Percentiles rank a stretch among this genome's conserved stretches.
Evolutionary conservation across 2,113 vertebrate genomes (phyloP).

Genomic region (Pungitius pungitius): DNA sequence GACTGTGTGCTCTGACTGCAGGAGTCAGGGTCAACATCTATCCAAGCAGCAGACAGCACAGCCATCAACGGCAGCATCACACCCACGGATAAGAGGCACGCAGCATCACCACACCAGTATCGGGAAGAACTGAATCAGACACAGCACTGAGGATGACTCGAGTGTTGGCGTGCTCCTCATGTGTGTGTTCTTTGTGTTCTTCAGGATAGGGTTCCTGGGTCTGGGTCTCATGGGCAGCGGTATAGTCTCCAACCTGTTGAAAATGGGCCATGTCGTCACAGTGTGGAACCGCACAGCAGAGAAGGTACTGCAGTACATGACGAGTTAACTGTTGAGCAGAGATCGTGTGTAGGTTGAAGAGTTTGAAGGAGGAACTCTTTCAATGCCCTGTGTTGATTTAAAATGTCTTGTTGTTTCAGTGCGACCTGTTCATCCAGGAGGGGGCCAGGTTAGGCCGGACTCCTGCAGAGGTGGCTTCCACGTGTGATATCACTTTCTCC

Average conservation of each 20-base stretch:
- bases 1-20: constrained; percentile 51
- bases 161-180: neutral
- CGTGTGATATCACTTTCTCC: constrained; percentile 98
- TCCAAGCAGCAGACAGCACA: constrained; percentile 98
- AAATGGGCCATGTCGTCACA: constrained; percentile 98
- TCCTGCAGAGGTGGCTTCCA: constrained; percentile 96
- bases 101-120: neutral
- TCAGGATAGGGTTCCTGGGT: constrained; percentile 98
- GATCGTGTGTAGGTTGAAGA: too few species aligned
- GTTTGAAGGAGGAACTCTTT: neutral
- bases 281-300: constrained; percentile 99
- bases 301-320: constrained; percentile 82
- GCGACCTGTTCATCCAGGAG: constrained; percentile 98
- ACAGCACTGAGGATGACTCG: neutral
- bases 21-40: constrained; percentile 95
- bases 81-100: constrained; percentile 94
- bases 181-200: constrained; percentile 12
- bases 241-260: constrained; percentile 96
- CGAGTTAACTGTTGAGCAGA: neutral
- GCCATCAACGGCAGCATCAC: constrained; percentile 97
- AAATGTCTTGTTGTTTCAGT: constrained; percentile 80
- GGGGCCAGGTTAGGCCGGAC: constrained; percentile 95
- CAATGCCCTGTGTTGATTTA: neutral
- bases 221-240: constrained; percentile 98
- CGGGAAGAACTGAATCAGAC: neutral